Conservation (phyloP, 2,888 invertebrate species). For the Pocota personata region DNA sequence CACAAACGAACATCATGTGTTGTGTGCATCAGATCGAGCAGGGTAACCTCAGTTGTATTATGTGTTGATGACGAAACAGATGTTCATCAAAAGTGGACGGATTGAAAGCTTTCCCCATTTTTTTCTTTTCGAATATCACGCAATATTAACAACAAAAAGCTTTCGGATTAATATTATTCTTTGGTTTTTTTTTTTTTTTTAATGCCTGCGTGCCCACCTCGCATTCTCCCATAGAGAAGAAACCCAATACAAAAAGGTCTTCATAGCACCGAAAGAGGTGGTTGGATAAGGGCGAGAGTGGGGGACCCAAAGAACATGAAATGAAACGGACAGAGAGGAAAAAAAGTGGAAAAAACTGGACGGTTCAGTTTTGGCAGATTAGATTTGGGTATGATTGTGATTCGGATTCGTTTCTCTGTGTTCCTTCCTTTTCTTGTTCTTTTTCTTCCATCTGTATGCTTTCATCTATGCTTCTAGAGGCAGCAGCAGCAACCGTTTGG, state of each 20-base stretch:
- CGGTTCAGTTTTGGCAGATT: constrained; percentile 61
- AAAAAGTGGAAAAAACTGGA: constrained; percentile 49
- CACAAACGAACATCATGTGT: neutral
- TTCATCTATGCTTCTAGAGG: neutral
- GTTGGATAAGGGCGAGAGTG: neutral
- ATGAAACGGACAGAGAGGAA: constrained; percentile 37
- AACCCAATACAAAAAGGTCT: constrained; percentile 16
- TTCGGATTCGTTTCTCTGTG: constrained; percentile 34
- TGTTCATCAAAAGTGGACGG: constrained; percentile 68
- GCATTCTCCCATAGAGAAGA: constrained; percentile 25
- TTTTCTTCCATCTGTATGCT: neutral
- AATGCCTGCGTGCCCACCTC: constrained; percentile 56
- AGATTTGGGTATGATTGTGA: constrained; percentile 61
- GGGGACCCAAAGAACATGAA: constrained; percentile 1
- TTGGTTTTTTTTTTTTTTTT: constrained; percentile 3
- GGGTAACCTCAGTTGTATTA: constrained; percentile 39
- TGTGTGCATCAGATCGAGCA: constrained; percentile 12
- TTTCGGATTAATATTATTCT: constrained; percentile 45
- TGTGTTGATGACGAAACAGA: constrained; percentile 72
- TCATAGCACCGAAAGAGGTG: constrained; percentile 33
- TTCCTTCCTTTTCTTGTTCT: neutral
- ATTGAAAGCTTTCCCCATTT: constrained; percentile 42
- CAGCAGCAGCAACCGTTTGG: constrained; percentile 3
- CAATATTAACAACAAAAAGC: constrained; percentile 62
- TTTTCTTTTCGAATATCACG: constrained; percentile 45